Base-by-base conservation (phyloP, 1,140 invertebrate species). In the Himalopsyche phryganea region DNA sequence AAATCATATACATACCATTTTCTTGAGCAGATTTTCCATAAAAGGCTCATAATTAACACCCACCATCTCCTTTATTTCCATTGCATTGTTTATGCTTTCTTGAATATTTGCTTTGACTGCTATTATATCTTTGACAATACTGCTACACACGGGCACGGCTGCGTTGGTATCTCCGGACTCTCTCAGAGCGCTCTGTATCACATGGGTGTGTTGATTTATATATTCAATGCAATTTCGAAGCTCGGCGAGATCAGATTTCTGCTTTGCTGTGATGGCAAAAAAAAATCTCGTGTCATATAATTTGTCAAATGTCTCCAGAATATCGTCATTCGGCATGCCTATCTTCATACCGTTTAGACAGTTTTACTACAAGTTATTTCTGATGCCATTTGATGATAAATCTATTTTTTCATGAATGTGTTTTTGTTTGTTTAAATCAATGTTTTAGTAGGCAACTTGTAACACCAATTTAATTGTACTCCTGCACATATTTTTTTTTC, bases 21-120 rank as follows among this genome's bases (percentile, higher is more conserved):
- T 65, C n/a, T 52, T 58, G n/a, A 65, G 51, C 42, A 65, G 44
- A 42, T 56, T 61, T 15, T 65, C 63, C 63, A 65, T 61, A 11
- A 65, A 32, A n/a, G 63, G 63, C 40, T 61, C 55, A 32, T 65
- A 61, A 23, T 55, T 58, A 32, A 49, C 56, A 7, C 63, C 63
- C 3, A 65, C 13, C 18, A 59, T 35, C 48, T 58, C 42, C 40
- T 65, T 65, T 4, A 65, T 65, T 44, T 65, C 51, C 13, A 52
- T 10, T 2, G 63, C 55, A 55, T 65, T 65, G 35, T 48, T 58
- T 18, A 65, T 61, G 33, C 58, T 61, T 28, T 65, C 55, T 33
- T 61, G 54, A 18, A 65, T 65, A 28, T 58, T 58, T 13, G 49
- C 44, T 45, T 58, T 61, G 10, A 65, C 58, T 2, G 54, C 42